These are phyloP conservation scores for Momotus momota DNA, from an alignment of 2,797 vertebrate species.

Conservation along the genomic window DNA sequence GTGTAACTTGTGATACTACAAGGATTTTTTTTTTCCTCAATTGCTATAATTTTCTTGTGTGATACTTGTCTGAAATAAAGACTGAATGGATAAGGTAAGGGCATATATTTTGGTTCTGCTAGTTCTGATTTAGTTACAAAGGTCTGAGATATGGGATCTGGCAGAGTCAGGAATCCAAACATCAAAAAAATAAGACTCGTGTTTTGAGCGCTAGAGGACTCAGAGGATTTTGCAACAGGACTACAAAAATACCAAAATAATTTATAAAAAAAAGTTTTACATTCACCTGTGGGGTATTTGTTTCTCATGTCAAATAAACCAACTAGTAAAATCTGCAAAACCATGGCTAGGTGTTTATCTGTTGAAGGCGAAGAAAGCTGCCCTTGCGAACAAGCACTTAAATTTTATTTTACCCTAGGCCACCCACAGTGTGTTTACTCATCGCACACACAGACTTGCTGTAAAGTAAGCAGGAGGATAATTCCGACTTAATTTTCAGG, in stretches of 20 bases:
- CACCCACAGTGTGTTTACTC: constrained; percentile 66
- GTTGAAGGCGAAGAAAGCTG: constrained; percentile 30
- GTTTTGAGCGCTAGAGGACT: background rate
- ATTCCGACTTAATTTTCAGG: constrained; percentile 44
- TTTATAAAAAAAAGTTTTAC: background rate
- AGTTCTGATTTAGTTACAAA: background rate
- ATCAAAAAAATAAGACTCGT: background rate
- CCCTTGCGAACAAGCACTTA: constrained; percentile 2
- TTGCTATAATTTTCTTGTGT: background rate
- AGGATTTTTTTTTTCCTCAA: background rate
- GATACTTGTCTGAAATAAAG: background rate
- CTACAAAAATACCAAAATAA: background rate
- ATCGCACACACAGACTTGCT: constrained; percentile 38
- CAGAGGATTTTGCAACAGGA: background rate
- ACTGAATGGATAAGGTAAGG: background rate
- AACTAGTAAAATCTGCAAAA: constrained; percentile 2
- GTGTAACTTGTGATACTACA: background rate
- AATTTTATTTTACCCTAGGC: constrained; percentile 59
- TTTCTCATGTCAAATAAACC: background rate
- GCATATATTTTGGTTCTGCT: background rate
- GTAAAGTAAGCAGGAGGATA: constrained; percentile 43
- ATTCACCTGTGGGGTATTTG: background rate
- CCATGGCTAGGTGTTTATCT: constrained; percentile 22
- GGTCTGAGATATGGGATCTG: background rate
- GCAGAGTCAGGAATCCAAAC: background rate